Base-by-base conservation (phyloP, 2,113 vertebrate species). In the Columba livia region DNA sequence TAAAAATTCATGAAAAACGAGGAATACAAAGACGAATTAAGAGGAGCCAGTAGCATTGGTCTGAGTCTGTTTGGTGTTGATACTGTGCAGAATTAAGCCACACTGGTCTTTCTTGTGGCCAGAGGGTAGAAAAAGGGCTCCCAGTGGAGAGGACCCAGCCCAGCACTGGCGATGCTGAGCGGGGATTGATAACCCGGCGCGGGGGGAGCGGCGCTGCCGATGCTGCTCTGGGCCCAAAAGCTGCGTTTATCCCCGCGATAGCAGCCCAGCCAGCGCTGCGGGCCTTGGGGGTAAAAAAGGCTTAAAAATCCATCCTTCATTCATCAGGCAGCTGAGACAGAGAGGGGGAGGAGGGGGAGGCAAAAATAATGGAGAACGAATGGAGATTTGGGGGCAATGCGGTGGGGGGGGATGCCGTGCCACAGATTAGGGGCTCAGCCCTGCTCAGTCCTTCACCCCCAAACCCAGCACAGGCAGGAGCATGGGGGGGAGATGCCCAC, bases 191-290 rank as follows among this genome's bases (percentile, higher is more conserved):
- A 97, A 97, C 96, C 96, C 93, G 26, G 93, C 21, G 6, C 89
- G 77, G 88, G 82, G 65, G 80, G 87, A 23, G 24, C 25, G 25
- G 70, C 90, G 71, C 93, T 78, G 24, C 8, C 38, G 91, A 89
- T 91, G 90, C 88, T 85, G 95, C 97, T 94, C 75, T 28, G 3
- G 97, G 96, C 96, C 84, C 16, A 62, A 88, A 89, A 94, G 91
- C 84, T 95, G 97, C 90, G 72, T 97, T 97, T 97, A 95, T 96
- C 96, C 97, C 93, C 69, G 96, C 40, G 96, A 98, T 97, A 97
- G 97, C 97, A 97, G 92, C 85, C 93, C 28, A 96, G 94, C 94
- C 89, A 91, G 93, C 11, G 64, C 96, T 95, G 81, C 11, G 1
- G 87, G 96, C 96, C 96, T 96, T 88, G 95, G 69, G 97, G 97